phyloP scores from a whole-genome alignment of 2,888 invertebrate genomes.

The Clitarchus hookeri region DNA sequence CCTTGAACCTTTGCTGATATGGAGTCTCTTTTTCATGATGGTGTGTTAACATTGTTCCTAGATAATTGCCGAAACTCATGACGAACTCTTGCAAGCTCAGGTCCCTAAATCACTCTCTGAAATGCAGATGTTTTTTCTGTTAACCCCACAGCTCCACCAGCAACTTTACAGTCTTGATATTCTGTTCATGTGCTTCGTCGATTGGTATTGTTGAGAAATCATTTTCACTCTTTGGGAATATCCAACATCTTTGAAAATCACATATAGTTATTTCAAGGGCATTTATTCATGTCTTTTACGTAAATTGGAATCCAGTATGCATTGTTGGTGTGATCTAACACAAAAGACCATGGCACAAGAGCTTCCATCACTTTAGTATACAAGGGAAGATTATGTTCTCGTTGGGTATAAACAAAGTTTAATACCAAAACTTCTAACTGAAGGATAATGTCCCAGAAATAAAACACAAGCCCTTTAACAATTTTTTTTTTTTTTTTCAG shows the following conservation, averaged over 20 bases:
- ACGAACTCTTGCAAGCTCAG: constrained; percentile 19
- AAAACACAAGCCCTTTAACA: not conserved
- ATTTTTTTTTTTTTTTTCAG: constrained; percentile 24
- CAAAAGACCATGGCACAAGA: not conserved
- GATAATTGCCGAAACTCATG: not conserved
- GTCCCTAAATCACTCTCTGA: not conserved
- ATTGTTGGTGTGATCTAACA: constrained; percentile 17
- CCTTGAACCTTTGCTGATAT: not conserved
- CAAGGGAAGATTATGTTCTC: constrained; percentile 10
- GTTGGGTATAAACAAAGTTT: not conserved
- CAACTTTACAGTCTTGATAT: constrained; percentile 22
- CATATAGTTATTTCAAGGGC: not conserved
- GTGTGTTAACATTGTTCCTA: not conserved
- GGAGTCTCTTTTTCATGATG: constrained; percentile 2
- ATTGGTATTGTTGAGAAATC: not conserved
- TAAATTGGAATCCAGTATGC: not conserved
- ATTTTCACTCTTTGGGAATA: constrained; percentile 16
- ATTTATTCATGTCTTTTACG: constrained; percentile 15
- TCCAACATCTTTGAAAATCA: constrained; percentile 15
- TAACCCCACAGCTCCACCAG: not conserved
- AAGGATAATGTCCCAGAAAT: not conserved
- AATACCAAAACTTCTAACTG: not conserved
- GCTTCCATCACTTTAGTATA: not conserved
- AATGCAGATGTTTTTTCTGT: not conserved
- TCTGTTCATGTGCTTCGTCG: constrained; percentile 12